Percentiles rank a stretch among this genome's conserved stretches.
phyloP scores from a whole-genome alignment of 2,888 invertebrate genomes.

The Eurytoma adleriae region DNA sequence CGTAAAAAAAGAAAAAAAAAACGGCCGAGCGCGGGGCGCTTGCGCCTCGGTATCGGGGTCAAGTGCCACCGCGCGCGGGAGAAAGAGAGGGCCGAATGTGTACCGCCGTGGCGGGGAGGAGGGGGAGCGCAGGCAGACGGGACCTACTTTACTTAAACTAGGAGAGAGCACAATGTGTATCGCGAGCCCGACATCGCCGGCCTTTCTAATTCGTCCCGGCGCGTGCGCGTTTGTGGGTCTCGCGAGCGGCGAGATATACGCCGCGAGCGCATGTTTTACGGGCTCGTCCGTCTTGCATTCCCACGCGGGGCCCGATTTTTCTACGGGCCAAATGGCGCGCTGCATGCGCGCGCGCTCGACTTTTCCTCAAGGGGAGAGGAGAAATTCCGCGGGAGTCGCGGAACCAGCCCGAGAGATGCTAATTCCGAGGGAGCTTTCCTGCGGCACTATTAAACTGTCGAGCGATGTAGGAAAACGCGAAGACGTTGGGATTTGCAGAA shows the following conservation, averaged over 20 bases:
- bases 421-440: no score
- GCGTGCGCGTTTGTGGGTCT: background rate
- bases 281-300: constrained; percentile 60
- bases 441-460: no score
- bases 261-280: background rate
- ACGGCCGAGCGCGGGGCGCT: background rate
- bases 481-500: no score
- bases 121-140: constrained; percentile 42
- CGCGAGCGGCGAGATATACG: background rate
- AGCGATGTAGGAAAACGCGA: no score
- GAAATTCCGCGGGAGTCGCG: no score
- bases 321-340: background rate
- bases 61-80: background rate
- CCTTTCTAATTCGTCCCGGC: constrained; percentile 65
- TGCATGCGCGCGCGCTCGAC: background rate
- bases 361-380: no score
- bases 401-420: no score
- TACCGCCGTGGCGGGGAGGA: constrained; percentile 64
- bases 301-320: constrained; percentile 34
- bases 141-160: constrained; percentile 68
- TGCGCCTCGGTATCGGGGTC: background rate
- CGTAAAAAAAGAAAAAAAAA: constrained; percentile 52
- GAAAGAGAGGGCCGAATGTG: constrained; percentile 54
- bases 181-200: constrained; percentile 24
- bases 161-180: constrained; percentile 57